Conservation (phyloP, 92 coral and sea anemone species). For the Heliopora coerulea region DNA sequence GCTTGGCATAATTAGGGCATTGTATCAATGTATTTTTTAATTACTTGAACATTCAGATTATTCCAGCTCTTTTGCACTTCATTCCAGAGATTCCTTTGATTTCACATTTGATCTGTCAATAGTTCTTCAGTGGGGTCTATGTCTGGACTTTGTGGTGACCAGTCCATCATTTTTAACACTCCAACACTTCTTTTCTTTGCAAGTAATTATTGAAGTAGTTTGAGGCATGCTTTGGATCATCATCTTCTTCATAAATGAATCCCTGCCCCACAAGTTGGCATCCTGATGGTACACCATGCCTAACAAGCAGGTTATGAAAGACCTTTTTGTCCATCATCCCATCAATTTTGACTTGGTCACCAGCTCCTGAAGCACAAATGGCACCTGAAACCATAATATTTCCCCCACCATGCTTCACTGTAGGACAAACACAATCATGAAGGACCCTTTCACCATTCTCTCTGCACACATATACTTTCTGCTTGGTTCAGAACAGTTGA, state of each 20-base stretch:
- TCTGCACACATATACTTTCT: conserved; percentile 8
- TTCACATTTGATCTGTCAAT: neutral
- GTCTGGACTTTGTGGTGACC: no score
- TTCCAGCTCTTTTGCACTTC: neutral
- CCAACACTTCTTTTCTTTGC: no score
- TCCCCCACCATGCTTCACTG: conserved; percentile 14
- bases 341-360: neutral
- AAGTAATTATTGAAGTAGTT: no score
- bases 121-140: no score
- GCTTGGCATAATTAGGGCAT: neutral
- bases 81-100: neutral
- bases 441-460: neutral
- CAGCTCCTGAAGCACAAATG: neutral
- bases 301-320: neutral
- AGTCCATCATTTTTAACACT: no score
- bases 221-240: conserved; percentile 16
- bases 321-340: conserved; percentile 5
- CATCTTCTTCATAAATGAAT: conserved; percentile 14
- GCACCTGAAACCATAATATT: conserved; percentile 25
- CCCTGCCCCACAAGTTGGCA: neutral
- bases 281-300: conserved; percentile 31
- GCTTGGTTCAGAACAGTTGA: neutral
- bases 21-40: neutral
- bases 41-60: no score
- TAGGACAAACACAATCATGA: neutral